Evolutionary conservation across 2,797 vertebrate genomes (phyloP), one percentile per base, ranked within the genome.

Genomic region (Cyprinodon diabolis): DNA sequence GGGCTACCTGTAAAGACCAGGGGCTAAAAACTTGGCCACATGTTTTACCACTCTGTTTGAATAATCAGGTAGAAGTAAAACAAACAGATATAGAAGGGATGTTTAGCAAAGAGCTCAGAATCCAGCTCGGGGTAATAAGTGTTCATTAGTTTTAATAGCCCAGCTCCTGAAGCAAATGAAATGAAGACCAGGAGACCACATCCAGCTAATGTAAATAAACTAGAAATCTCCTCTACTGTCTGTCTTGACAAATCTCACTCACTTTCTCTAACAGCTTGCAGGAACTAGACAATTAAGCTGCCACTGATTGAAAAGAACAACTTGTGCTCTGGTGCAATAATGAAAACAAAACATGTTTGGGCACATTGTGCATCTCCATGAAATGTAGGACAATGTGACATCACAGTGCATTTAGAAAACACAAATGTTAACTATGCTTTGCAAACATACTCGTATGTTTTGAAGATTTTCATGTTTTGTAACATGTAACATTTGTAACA

Each of bases 21-120:
- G 83, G 90, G 90, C 87, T 82, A 80, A 65, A 86, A 83, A 63
- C 85, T 75, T 67, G n/a, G 73, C 81, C 86, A 85, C 77, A 86
- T 90, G 88, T 89, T 93, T 93, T 90, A 91, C 88, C 78, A 84
- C 89, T 92, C 90, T 85, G 91, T 90, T 91, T 92, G 88, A 93
- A 89, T 85, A 93, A 91, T 94, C 92, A 91, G 90, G 87, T 89
- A 91, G 81, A 91, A 93, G 89, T 92, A 86, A 94, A 93, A 93
- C 91, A 93, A 91, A 93, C 93, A 91, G 75, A 88, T 84, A 89
- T 80, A 88, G 82, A 89, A 68, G 86, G 87, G 86, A 92, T 90
- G 88, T 93, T 93, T 90, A 91, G 91, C 82, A 89, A 80, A 76
- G 84, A 86, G 86, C 79, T 81, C 82, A 78, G 86, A 76, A 87